Base-by-base conservation (phyloP, 2,113 vertebrate species). In the Aspiorhynchus laticeps region DNA sequence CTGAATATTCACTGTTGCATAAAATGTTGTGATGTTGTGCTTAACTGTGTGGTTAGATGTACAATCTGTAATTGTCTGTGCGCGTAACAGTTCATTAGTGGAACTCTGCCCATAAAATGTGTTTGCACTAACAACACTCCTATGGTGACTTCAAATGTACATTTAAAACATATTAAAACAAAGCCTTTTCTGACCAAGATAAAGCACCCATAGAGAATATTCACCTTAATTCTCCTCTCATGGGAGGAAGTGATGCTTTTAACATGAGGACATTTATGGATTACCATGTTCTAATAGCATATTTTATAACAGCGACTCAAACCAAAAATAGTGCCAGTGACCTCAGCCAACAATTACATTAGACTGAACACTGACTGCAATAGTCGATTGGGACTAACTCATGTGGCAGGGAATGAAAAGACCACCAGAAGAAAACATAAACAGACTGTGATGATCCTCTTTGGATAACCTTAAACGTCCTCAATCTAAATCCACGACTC, bases 191-290 rank as follows among this genome's bases (percentile, higher is more conserved):
- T 51, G 75, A 51, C 4, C 15, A 31, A 76, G 24, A 48, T 8
- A 26, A 51, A 78, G 15, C 46, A 53, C 31, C 26, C 51, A 56
- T n/a, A 77, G 15, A 78, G 71, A 12, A 14, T 2, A 19, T 81
- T 81, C 33, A 28, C 36, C 79, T 81, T n/a, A 65, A 41, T 67
- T 69, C 17, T 17, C 38, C 63, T 59, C 36, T 81, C 79, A 59
- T n/a, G 2, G 28, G 1, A 38, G 21, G 31, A 79, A 24, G 77
- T 61, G 24, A 63, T 80, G 36, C 19, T 26, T 7, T 51, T 48
- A 61, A 28, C 36, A 81, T 43, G 14, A 83, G 63, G 61, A 67
- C 80, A 69, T 17, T 24, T 83, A 83, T 83, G 26, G 80, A 83
- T 83, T 65, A 26, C 1, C 6, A 59, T 31, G 63, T 46, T 19